A percentile compares a stretch with the other conserved stretches of the same genome.
Evolutionary conservation across 2,888 invertebrate genomes (phyloP).

Genomic region (Heliconius hortense): DNA sequence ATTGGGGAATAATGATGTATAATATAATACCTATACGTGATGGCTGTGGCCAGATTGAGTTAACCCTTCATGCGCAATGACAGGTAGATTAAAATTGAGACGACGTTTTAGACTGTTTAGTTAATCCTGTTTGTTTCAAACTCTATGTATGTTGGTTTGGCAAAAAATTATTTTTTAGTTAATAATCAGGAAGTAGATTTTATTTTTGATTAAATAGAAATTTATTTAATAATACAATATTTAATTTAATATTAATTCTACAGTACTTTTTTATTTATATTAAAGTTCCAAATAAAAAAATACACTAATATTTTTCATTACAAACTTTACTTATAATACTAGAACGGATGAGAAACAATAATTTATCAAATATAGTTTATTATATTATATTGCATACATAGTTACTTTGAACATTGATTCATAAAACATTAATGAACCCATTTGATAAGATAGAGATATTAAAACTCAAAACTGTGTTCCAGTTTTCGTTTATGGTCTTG

Average conservation of each 20-base stretch:
- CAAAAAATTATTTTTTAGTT: no score
- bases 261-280: background rate
- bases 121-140: no score
- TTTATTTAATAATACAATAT: background rate
- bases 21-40: slow-evolving; percentile 29
- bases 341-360: no score
- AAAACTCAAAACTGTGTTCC: background rate
- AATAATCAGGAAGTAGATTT: no score
- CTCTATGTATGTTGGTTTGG: no score
- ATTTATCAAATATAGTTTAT: background rate
- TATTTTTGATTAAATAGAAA: no score
- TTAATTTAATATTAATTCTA: background rate
- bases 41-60: slow-evolving; percentile 3
- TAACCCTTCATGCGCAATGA: slow-evolving; percentile 9
- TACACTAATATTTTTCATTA: no score
- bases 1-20: slow-evolving; percentile 48
- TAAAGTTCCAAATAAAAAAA: background rate
- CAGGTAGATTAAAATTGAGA: background rate
- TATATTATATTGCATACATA: background rate
- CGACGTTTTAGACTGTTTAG: background rate
- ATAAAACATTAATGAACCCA: background rate
- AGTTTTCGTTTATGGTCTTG: background rate
- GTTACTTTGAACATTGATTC: background rate
- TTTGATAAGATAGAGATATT: background rate
- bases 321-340: no score